Percentiles rank a stretch among this genome's conserved stretches.
phyloP scores from a whole-genome alignment of 2,888 invertebrate genomes.

The Polyommatus icarus region DNA sequence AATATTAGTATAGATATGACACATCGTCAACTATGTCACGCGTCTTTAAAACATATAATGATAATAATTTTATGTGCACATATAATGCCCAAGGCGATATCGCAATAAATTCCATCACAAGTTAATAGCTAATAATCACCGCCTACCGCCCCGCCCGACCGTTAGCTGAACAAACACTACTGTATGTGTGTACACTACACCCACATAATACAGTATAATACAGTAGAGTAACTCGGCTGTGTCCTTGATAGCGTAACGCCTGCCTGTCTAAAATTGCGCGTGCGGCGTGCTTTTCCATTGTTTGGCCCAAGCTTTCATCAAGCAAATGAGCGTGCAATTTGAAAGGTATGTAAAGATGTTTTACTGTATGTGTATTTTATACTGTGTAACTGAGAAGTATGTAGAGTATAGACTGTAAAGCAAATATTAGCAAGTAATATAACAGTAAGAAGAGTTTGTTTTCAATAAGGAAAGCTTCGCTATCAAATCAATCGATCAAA shows the following conservation, averaged over 20 bases:
- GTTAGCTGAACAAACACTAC: constrained; percentile 20
- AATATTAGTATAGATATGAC: neutral
- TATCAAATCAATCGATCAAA: neutral
- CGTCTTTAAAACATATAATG: neutral
- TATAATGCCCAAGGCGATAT: neutral
- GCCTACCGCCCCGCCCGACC: constrained; percentile 24
- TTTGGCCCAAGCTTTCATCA: too few relatives aligned
- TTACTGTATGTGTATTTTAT: neutral
- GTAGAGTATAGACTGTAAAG: neutral
- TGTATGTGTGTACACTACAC: neutral
- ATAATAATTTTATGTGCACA: neutral
- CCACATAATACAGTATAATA: neutral
- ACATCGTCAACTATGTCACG: neutral
- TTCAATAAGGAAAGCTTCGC: neutral
- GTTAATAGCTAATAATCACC: constrained; percentile 5
- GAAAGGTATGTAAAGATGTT: neutral
- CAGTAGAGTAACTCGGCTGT: neutral
- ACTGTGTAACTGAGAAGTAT: neutral
- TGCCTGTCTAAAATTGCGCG: too few relatives aligned
- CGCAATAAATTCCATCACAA: neutral
- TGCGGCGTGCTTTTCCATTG: too few relatives aligned
- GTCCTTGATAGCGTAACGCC: neutral
- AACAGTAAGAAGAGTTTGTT: neutral
- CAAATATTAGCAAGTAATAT: neutral
- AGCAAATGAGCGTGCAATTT: too few relatives aligned